These are phyloP conservation scores for Agonopterix arenella DNA, from an alignment of 2,888 invertebrate genomes.

Conservation along the genomic window DNA sequence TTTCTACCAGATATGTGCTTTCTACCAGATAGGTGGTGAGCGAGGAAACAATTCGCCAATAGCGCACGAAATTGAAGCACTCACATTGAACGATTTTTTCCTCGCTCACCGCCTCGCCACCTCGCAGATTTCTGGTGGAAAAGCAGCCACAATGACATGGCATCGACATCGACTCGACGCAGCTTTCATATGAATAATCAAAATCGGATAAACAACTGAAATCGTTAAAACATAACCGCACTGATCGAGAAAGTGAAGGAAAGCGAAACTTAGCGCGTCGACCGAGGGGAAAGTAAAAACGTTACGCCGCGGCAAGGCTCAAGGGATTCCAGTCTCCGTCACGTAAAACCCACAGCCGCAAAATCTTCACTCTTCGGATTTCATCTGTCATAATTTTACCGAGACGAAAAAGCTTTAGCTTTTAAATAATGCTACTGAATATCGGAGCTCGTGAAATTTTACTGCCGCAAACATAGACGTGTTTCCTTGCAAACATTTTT, in stretches of 20 bases:
- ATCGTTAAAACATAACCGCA: not conserved
- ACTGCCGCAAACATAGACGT: constrained; percentile 22
- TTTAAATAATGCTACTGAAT: constrained; percentile 18
- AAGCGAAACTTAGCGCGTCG: constrained; percentile 23
- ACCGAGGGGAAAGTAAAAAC: constrained; percentile 15
- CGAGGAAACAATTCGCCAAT: too few species aligned
- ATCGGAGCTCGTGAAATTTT: constrained; percentile 32
- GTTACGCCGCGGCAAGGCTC: constrained; percentile 39
- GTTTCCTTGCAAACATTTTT: constrained; percentile 26
- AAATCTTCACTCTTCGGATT: constrained; percentile 53
- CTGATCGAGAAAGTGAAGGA: constrained; percentile 9
- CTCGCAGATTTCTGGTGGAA: too few species aligned
- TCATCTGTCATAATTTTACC: constrained; percentile 59
- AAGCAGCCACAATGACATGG: too few species aligned
- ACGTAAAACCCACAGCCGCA: constrained; percentile 45
- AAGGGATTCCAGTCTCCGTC: constrained; percentile 52
- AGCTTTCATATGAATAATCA: too few species aligned
- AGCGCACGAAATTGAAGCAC: too few species aligned
- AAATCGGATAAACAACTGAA: not conserved
- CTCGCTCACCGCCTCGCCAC: too few species aligned
- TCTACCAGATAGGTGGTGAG: too few species aligned
- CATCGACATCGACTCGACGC: too few species aligned
- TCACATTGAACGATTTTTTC: too few species aligned
- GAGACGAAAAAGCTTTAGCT: constrained; percentile 32
- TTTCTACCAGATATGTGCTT: too few species aligned